These are phyloP conservation scores for Parauchenoglanis punctatus DNA, from an alignment of 2,797 vertebrate species.

Conservation along the genomic window DNA sequence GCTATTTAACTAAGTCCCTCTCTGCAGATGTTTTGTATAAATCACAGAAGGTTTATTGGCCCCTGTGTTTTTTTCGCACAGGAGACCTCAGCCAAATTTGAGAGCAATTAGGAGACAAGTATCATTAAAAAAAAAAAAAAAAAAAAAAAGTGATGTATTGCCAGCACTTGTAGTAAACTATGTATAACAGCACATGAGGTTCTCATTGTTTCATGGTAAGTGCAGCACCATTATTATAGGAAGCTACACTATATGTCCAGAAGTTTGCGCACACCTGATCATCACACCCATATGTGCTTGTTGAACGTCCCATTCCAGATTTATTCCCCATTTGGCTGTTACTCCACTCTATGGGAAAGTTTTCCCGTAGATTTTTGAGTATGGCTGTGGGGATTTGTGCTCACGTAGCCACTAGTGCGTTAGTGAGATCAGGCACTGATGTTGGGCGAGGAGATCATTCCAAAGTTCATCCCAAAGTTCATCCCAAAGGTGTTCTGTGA, in stretches of 20 bases:
- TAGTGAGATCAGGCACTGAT: neutral
- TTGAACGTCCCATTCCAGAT: neutral
- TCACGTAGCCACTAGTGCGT: neutral
- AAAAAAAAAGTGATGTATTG: neutral
- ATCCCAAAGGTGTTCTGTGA: too few species aligned
- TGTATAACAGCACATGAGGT: neutral
- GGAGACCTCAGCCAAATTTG: neutral
- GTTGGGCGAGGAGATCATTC: neutral
- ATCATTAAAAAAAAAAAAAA: too few species aligned
- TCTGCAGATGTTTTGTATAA: neutral
- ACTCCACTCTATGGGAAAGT: neutral
- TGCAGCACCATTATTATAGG: neutral
- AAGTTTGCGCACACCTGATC: neutral
- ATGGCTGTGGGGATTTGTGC: neutral
- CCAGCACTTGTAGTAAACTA: neutral
- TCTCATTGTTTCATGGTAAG: neutral
- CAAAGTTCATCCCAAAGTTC: too few species aligned
- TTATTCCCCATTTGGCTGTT: too few species aligned
- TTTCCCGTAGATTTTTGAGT: neutral
- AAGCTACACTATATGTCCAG: neutral
- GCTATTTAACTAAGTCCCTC: neutral
- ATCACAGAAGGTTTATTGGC: neutral
- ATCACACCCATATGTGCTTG: neutral
- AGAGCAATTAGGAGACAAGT: neutral
- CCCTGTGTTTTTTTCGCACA: neutral